phyloP scores from a whole-genome alignment of 2,113 vertebrate genomes.

The Vidua macroura region DNA sequence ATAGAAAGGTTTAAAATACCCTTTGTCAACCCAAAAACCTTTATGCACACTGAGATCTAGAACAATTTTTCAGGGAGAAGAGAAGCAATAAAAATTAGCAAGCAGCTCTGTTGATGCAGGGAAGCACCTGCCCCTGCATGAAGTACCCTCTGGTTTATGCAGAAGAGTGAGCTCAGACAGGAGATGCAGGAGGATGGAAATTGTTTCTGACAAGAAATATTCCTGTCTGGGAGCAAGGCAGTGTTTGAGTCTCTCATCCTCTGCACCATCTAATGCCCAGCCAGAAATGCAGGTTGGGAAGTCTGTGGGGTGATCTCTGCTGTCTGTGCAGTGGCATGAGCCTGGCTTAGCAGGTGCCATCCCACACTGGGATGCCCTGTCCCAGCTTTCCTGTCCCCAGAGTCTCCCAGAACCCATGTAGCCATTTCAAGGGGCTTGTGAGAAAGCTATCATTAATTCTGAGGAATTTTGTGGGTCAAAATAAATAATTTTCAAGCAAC shows the following conservation, averaged over 20 bases:
- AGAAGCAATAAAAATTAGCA: neutral
- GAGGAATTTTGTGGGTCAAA: neutral
- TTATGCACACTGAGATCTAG: neutral
- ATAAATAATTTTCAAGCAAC: neutral
- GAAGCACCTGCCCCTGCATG: neutral
- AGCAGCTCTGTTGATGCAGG: neutral
- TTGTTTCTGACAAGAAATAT: neutral
- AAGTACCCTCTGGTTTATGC: neutral
- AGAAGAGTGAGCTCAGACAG: neutral
- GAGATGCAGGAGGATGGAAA: neutral
- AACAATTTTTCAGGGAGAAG: neutral
- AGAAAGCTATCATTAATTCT: neutral
- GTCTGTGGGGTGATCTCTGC: neutral
- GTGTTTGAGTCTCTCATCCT: neutral
- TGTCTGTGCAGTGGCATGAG: neutral
- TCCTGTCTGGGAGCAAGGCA: neutral
- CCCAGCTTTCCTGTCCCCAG: fast-evolving
- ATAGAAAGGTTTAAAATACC: neutral
- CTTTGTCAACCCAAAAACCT: neutral
- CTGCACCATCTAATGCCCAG: neutral
- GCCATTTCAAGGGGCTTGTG: neutral
- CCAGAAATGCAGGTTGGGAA: neutral
- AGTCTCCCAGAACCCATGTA: neutral
- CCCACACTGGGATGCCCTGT: fast-evolving
- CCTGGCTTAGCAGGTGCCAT: neutral